phyloP scores from a whole-genome alignment of 2,888 invertebrate species.

The Lasioglossum zephyrum region DNA sequence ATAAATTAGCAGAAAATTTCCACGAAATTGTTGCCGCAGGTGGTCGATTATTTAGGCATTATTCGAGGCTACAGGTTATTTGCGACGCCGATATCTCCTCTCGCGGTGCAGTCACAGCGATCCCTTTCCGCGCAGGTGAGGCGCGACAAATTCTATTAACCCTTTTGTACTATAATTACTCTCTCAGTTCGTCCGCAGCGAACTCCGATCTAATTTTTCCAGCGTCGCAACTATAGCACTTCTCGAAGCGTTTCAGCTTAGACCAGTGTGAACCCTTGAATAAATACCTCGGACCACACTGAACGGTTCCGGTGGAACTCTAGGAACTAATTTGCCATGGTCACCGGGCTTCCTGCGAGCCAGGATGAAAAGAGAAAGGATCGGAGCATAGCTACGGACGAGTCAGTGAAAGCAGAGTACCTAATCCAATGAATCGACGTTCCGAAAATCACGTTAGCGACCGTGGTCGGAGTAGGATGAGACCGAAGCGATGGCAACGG shows the following conservation, averaged over 20 bases:
- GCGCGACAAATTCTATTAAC: background rate
- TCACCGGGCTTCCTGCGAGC: background rate
- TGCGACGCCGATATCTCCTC: slow-evolving; percentile 11
- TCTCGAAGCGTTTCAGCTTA: background rate
- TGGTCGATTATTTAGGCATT: background rate
- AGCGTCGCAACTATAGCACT: background rate
- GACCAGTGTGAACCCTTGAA: background rate
- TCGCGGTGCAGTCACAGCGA: slow-evolving; percentile 1
- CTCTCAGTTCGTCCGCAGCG: background rate
- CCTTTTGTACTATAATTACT: slow-evolving; percentile 1
- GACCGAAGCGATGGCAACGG: background rate
- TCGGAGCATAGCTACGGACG: background rate
- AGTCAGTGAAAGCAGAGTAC: slow-evolving; percentile 9
- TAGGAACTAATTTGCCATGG: background rate
- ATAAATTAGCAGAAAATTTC: background rate
- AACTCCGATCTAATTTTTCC: slow-evolving; percentile 13
- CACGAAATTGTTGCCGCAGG: background rate
- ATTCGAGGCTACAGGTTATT: background rate
- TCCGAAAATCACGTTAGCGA: slow-evolving; percentile 36
- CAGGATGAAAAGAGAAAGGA: background rate
- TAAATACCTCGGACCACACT: background rate
- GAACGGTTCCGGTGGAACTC: background rate
- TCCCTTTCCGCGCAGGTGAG: background rate
- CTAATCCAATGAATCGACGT: slow-evolving; percentile 25
- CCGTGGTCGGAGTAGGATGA: background rate